These are phyloP conservation scores for Tachina grossa DNA, from an alignment of 2,888 invertebrate species.

Conservation along the genomic window DNA sequence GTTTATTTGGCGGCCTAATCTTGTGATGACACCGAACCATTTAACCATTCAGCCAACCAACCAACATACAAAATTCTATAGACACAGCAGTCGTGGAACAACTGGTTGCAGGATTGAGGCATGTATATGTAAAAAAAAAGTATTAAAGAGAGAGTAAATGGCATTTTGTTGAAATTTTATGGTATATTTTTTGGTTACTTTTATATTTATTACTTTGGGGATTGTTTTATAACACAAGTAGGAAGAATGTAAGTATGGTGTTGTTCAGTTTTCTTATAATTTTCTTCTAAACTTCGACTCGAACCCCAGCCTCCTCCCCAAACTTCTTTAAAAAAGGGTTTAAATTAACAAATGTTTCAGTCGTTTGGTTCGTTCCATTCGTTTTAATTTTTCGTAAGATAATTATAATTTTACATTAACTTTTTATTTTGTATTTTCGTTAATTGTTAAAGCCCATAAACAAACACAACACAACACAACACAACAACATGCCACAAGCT, in stretches of 20 bases:
- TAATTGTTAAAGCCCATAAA: constrained; percentile 78
- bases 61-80: constrained; percentile 24
- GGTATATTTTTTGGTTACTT: constrained; percentile 80
- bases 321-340: constrained; percentile 44
- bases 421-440: constrained; percentile 75
- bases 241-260: constrained; percentile 46
- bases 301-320: neutral
- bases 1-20: constrained; percentile 71
- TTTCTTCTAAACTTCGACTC: constrained; percentile 71
- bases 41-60: constrained; percentile 29
- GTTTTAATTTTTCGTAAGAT: constrained; percentile 68
- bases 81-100: constrained; percentile 26
- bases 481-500: constrained; percentile 17
- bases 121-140: neutral
- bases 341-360: constrained; percentile 80
- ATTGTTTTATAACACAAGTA: constrained; percentile 70
- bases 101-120: constrained; percentile 3
- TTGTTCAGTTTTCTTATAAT: constrained; percentile 60
- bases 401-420: constrained; percentile 82
- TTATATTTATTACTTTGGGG: constrained; percentile 82
- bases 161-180: constrained; percentile 76
- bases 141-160: constrained; percentile 53
- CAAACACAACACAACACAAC: constrained; percentile 72
- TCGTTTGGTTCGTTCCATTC: constrained; percentile 63
- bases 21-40: constrained; percentile 63